Base-by-base conservation (phyloP, 2,888 invertebrate species). In the Cataglyphis cursor region DNA sequence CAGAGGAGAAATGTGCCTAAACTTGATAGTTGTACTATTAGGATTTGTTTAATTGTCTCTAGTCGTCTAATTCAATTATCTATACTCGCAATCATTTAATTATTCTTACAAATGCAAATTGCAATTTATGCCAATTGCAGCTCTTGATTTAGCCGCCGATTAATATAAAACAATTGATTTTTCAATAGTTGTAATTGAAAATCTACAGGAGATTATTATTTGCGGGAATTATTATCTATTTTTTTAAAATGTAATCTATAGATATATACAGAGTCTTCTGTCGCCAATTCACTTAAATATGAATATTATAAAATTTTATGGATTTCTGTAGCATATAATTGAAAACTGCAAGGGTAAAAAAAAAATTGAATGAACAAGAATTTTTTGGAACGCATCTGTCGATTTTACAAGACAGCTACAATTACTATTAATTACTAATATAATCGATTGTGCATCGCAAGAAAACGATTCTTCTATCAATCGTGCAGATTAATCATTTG, bases 21-120 rank as follows among this genome's bases (percentile, higher is more conserved):
- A 66, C 61, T 44, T 51, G 72, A 21, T n/a, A 80, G 35, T 15
- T 82, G 48, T 44, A 76, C 84, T 78, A 85, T 78, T 44, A 82
- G 59, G 24, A 54, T 54, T 68, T 64, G 2, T 64, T 62, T 24
- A 59, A n/a, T 59, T 44, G 12, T 35, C 51, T 15, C 8, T 51
- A 8, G 8, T 51, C n/a, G 2, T 8, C n/a, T 51, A n/a, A 35
- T 80, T 80, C 8, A n/a, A n/a, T n/a, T 65, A 28, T 4, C 24
- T 51, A 57, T 75, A 35, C 12, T 65, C n/a, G 10, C n/a, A 44
- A 64, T 35, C 8, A 64, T 10, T 75, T 51, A 35, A 64, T 75
- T 75, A 48, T 64, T 75, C 21, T 54, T 28, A 18, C n/a, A 3
- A 54, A 35, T 66, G 18, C 10, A 28, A 28, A 48, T 51, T 51